phyloP scores from a whole-genome alignment of 2,888 invertebrate genomes.

The Panzeria rudis region DNA sequence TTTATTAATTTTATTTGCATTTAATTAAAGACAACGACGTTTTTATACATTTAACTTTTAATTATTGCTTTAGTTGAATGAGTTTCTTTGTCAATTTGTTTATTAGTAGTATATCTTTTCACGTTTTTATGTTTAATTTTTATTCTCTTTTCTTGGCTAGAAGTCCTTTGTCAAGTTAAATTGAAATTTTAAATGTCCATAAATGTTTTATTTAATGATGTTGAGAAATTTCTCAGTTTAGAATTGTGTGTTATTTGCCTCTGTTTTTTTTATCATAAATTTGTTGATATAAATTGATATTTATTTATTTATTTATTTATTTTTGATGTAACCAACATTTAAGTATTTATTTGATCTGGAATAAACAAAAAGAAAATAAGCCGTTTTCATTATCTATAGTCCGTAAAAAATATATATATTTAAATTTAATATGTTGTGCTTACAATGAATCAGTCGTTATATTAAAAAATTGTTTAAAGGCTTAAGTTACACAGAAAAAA shows the following conservation, averaged over 20 bases:
- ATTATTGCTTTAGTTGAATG: conserved; percentile 12
- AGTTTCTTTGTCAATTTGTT: background rate
- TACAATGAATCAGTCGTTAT: background rate
- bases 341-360: conserved; percentile 23
- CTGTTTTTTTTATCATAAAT: background rate
- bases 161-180: background rate
- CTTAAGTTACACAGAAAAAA: too few species aligned
- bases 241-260: background rate
- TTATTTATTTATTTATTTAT: background rate
- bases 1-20: background rate
- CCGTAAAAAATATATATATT: background rate
- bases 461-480: background rate
- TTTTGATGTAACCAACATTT: background rate
- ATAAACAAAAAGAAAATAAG: conserved; percentile 4
- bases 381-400: background rate
- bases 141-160: background rate
- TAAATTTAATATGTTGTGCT: too few species aligned
- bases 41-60: background rate
- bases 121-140: background rate
- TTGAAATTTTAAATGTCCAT: conserved; percentile 9
- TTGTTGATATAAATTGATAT: background rate
- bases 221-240: background rate
- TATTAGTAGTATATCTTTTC: background rate
- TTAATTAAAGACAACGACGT: background rate
- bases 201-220: background rate